phyloP scores from a whole-genome alignment of 2,113 vertebrate genomes.

The Alces alces region DNA sequence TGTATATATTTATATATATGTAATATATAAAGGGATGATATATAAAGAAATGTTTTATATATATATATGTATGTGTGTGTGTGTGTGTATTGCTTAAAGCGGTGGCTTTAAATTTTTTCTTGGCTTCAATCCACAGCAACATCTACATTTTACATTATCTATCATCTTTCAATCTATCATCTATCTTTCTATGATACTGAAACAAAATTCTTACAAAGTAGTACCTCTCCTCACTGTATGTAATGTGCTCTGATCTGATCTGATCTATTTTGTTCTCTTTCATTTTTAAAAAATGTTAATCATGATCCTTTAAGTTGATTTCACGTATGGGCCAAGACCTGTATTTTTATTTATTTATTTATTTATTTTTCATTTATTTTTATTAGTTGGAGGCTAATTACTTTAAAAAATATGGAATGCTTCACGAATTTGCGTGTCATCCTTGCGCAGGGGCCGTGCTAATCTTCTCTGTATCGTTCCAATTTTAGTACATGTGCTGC shows the following conservation, averaged over 20 bases:
- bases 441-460: no score
- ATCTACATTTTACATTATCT: constrained; percentile 6
- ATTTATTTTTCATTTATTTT: no score
- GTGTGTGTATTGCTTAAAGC: constrained; percentile 22
- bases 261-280: neutral
- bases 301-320: constrained; percentile 36
- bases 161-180: neutral
- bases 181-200: neutral
- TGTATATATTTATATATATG: constrained; percentile 7
- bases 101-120: constrained; percentile 8
- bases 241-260: constrained; percentile 2
- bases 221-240: neutral
- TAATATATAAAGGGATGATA: neutral
- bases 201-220: neutral
- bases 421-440: no score
- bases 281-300: neutral
- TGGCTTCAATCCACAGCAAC: neutral
- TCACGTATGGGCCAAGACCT: neutral
- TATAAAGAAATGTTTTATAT: neutral
- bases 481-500: no score
- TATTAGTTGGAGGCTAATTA: no score
- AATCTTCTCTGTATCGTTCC: no score
- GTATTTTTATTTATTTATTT: neutral
- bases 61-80: neutral
- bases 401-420: no score